Base-by-base conservation (phyloP, 2,888 invertebrate species). In the Alviniconcha strummeri region DNA sequence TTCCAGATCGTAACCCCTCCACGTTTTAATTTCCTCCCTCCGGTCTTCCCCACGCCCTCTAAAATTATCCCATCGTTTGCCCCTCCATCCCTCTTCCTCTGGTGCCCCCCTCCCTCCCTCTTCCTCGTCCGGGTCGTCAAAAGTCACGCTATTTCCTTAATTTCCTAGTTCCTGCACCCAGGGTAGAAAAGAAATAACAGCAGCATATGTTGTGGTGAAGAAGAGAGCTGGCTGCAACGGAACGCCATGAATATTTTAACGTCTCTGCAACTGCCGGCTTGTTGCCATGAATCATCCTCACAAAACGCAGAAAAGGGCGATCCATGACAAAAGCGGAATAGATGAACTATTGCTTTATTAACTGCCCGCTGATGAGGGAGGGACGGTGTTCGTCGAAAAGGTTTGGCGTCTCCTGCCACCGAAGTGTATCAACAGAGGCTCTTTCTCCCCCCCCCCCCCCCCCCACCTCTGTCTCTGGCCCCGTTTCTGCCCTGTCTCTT, bases 161-260 rank as follows among this genome's bases (percentile, higher is more conserved):
- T 60, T 60, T 60, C 60, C 8, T 60, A 60, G 9, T 60, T 13
- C 9, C 13, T 60, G 60, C 60, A 60, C 60, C 13, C 9, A 8
- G 60, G 60, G 9, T 8, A 60, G 60, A 60, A 13, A 60, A 60
- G 60, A 13, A 60, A 60, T 13, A 60, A 60, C 60, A 60, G 60
- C 60, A 60, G 60, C 60, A 60, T 60, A 60, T 60, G 60, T 60
- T 60, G 13, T 60, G 9, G 60, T 60, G 60, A 60, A 13, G 60
- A 13, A 60, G 13, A 60, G 13, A 60, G 13, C 60, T 17, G 15
- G 52, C 15, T 52, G 36, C 75, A 52, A 52, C 15, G 75, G 15
- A 15, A 75, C 52, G 54, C 6, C 36, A 75, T 75, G 75, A 75
- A 75, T 75, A 75, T 75, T 75, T 75, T 52, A 75, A 7, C 75